These are phyloP conservation scores for Phengaris alcon DNA, from an alignment of 2,888 invertebrate genomes.

Conservation along the genomic window DNA sequence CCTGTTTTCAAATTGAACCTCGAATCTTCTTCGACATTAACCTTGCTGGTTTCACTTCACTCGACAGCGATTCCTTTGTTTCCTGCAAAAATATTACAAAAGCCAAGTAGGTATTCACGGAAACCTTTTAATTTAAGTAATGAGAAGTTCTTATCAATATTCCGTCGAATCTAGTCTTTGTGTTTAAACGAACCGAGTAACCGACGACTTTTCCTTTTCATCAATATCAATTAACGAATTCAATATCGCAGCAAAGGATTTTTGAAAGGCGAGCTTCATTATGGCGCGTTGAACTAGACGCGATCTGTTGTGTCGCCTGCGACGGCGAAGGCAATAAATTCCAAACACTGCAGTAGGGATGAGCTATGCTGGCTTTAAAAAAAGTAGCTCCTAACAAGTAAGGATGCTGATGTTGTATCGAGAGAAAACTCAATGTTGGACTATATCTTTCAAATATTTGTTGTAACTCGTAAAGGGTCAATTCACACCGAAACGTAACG, in stretches of 20 bases:
- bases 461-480: too few relatives aligned
- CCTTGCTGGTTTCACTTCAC: background rate
- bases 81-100: background rate
- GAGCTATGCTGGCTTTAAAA: background rate
- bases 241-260: slow-evolving; percentile 3
- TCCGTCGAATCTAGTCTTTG: slow-evolving; percentile 15
- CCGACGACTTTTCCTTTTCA: slow-evolving; percentile 24
- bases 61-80: background rate
- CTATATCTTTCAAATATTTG: too few relatives aligned
- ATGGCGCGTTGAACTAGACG: slow-evolving; percentile 53
- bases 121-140: slow-evolving; percentile 19
- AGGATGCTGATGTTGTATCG: background rate
- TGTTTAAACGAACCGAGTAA: slow-evolving; percentile 16
- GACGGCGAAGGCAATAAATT: slow-evolving; percentile 57
- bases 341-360: slow-evolving; percentile 22
- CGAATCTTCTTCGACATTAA: background rate
- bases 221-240: slow-evolving; percentile 26
- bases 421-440: too few relatives aligned
- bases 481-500: too few relatives aligned
- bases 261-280: slow-evolving; percentile 60
- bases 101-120: background rate
- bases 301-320: slow-evolving; percentile 38
- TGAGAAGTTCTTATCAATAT: slow-evolving; percentile 24
- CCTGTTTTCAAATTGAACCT: background rate
- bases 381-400: background rate